Conservation (phyloP, 1,140 invertebrate species). For the Acromyrmex heyeri region DNA sequence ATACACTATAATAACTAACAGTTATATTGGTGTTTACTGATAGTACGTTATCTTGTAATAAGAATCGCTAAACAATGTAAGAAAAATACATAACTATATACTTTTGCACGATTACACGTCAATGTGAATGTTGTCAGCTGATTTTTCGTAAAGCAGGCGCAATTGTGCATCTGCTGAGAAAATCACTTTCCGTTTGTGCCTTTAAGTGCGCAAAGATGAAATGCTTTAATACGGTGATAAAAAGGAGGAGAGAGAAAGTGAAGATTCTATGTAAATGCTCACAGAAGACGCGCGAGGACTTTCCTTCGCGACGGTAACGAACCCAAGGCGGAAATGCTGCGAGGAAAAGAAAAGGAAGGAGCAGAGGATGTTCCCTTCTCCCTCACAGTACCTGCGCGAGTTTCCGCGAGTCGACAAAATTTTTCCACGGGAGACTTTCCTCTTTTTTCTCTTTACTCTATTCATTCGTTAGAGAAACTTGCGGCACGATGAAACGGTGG, state of each 20-base stretch:
- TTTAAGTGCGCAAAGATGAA: conserved; percentile 37
- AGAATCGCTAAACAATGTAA: background rate
- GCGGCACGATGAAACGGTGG: background rate
- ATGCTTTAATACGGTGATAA: conserved; percentile 20
- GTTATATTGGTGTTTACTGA: too few relatives aligned
- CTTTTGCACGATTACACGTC: background rate
- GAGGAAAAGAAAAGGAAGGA: background rate
- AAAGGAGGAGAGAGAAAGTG: background rate
- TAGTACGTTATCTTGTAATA: too few relatives aligned
- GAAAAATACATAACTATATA: background rate
- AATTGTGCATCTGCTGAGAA: conserved; percentile 1
- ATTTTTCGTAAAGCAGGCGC: background rate
- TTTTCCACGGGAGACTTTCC: conserved; percentile 17
- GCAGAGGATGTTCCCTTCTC: conserved; percentile 38
- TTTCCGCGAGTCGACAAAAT: conserved; percentile 45
- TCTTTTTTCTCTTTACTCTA: conserved; percentile 1
- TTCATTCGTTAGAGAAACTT: conserved; percentile 21
- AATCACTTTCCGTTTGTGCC: conserved; percentile 2
- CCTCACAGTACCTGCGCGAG: background rate
- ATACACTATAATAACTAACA: too few relatives aligned
- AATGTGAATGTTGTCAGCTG: background rate
- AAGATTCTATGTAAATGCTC: conserved; percentile 27
- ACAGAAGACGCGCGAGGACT: conserved; percentile 42
- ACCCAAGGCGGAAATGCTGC: background rate
- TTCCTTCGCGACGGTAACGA: conserved; percentile 26